Percentiles rank a stretch among this genome's conserved stretches.
Conservation (phyloP, 92 coral and sea anemone genomes). For the Porites lobata region DNA sequence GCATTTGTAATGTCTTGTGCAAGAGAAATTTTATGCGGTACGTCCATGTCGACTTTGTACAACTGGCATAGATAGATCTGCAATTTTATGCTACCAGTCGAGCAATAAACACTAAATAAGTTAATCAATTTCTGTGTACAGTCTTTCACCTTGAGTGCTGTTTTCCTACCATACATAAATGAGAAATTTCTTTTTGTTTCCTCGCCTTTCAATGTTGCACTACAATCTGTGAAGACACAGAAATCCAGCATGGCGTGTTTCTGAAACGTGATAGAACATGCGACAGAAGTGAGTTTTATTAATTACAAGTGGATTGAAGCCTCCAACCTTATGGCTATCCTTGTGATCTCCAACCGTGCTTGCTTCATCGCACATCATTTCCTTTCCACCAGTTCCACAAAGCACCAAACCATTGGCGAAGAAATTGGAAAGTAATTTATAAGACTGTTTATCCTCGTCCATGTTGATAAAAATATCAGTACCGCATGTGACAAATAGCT, state of each 20-base stretch:
- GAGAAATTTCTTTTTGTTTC: conserved; percentile 20
- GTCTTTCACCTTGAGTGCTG: conserved; percentile 17
- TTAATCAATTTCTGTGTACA: conserved; percentile 19
- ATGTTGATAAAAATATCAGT: conserved; percentile 25
- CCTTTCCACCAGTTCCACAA: conserved; percentile 7
- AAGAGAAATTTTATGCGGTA: neutral
- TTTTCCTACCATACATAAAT: conserved; percentile 39
- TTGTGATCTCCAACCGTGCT: conserved; percentile 39
- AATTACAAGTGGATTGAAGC: conserved; percentile 33
- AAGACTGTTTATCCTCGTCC: conserved; percentile 24
- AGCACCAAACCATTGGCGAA: conserved; percentile 14
- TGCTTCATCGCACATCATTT: conserved; percentile 21
- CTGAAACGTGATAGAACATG: conserved; percentile 43
- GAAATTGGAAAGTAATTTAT: neutral
- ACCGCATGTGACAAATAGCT: conserved; percentile 12
- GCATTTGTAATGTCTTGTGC: conserved; percentile 6
- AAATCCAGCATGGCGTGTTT: conserved; percentile 9
- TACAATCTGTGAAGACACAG: conserved; percentile 12
- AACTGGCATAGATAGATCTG: conserved; percentile 34
- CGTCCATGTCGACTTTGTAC: conserved; percentile 24
- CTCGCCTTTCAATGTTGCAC: conserved; percentile 19
- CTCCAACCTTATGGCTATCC: conserved; percentile 36
- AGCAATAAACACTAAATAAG: conserved; percentile 25
- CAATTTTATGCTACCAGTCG: conserved; percentile 15
- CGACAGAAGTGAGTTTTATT: conserved; percentile 38